phyloP scores from a whole-genome alignment of 1,140 invertebrate genomes.

The Monomorium pharaonis region DNA sequence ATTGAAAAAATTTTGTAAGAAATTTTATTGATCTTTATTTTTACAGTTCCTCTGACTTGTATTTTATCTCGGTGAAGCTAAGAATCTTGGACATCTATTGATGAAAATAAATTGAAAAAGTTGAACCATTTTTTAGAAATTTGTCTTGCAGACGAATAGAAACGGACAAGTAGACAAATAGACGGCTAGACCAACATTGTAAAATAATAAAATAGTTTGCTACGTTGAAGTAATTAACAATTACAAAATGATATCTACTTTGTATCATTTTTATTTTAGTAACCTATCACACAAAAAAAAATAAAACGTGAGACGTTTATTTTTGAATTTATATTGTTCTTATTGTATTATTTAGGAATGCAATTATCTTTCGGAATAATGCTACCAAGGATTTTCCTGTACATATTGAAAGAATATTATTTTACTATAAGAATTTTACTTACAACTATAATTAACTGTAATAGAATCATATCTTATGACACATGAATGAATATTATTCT shows the following conservation, averaged over 20 bases:
- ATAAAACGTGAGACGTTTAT: background rate
- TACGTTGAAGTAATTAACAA: background rate
- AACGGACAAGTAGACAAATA: no score
- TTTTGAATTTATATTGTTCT: background rate
- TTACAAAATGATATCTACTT: background rate
- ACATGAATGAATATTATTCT: background rate
- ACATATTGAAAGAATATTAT: background rate
- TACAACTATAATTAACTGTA: background rate
- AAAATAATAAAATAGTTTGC: no score
- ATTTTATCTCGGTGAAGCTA: no score
- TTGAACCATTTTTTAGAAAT: no score
- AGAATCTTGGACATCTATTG: no score
- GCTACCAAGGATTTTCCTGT: background rate
- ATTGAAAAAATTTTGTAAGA: no score
- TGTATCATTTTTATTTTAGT: no score
- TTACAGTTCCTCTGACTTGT: no score
- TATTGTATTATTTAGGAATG: background rate
- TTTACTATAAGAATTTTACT: background rate
- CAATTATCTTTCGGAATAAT: background rate
- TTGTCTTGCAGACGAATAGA: no score
- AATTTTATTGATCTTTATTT: no score
- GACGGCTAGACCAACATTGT: no score
- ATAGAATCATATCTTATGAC: background rate
- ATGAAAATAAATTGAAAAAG: no score
- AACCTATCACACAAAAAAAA: background rate